Base-by-base conservation (phyloP, 1,140 invertebrate genomes). In the Scaptomyza montana region DNA sequence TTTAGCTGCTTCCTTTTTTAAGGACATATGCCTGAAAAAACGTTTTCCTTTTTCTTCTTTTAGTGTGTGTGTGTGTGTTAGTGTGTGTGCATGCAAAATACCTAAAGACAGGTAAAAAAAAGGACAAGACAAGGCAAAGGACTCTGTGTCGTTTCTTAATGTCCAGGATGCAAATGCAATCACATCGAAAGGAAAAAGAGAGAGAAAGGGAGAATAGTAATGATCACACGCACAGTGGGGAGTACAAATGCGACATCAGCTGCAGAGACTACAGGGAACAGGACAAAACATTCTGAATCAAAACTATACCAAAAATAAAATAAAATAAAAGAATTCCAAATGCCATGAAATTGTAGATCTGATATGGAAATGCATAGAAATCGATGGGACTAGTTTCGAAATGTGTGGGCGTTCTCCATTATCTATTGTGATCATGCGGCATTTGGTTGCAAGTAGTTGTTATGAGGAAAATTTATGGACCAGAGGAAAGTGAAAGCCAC, bases 151-250 rank as follows among this genome's bases (percentile, higher is more conserved):
- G 21, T 2, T 21, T 21, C 12, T 5, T 25, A 57, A 16, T 12
- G 45, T 21, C 10, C 25, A 45, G 59, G 53, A 89, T 89, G 85
- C 77, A 89, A 84, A 89, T 89, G 79, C 64, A 77, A 89, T 84
- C 70, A 89, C 7, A 25, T 9, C 33, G 7, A 6, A 9, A 39
- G 30, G 30, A 7, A 36, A 39, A 4, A 21, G 21, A 21, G 21
- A 36, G 6, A 9, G 7, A 9, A 8, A 36, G 2, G 9, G 33
- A 9, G 33, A 36, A 36, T 36, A 9, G 36, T 59, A 69, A 57
- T 81, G 85, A 89, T 89, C 84, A 89, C 85, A 89, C 80, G 84
- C 82, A 78, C 84, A 45, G 80, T 74, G 79, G 75, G 80, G 74
- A 53, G 82, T 73, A 65, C n/a, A 51, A 36, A 33, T 54, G 65